Evolutionary conservation across 1,140 invertebrate species (phyloP).

Genomic region (Drosophila tristis): DNA sequence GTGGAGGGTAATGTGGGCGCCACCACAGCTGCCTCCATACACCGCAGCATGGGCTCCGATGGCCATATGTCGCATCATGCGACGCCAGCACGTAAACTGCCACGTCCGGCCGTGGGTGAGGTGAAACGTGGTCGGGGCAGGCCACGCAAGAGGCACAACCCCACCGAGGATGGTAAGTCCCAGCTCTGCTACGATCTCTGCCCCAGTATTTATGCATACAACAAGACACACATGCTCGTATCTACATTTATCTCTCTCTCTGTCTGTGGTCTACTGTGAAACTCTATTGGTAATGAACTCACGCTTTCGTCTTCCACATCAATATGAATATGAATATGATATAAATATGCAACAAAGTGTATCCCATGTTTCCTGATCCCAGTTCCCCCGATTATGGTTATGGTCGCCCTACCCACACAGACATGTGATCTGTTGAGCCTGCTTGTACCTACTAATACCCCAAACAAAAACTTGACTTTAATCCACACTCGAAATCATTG

Average conservation of each 20-base stretch:
- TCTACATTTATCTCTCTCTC: constrained; percentile 1
- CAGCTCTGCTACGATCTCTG: background rate
- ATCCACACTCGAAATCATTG: no score
- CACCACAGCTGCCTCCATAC: constrained; percentile 67
- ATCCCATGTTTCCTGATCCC: constrained; percentile 11
- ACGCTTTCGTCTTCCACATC: constrained; percentile 30
- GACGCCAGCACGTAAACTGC: constrained; percentile 31
- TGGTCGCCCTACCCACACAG: constrained; percentile 21
- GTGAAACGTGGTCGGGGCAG: constrained; percentile 79
- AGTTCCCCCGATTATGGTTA: constrained; percentile 37
- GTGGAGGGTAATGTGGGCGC: constrained; percentile 87
- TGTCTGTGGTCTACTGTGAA: constrained; percentile 19
- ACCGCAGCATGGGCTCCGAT: constrained; percentile 79
- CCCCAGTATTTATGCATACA: constrained; percentile 27
- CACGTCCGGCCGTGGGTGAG: constrained; percentile 53
- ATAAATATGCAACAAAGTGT: constrained; percentile 4
- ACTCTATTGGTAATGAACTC: constrained; percentile 45
- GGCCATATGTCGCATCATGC: constrained; percentile 17
- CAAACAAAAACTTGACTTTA: no score
- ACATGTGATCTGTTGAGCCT: constrained; percentile 6
- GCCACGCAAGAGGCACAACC: constrained; percentile 79
- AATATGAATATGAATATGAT: constrained; percentile 23
- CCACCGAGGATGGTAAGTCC: constrained; percentile 79
- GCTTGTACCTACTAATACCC: constrained; percentile 57
- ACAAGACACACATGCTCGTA: constrained; percentile 13